These are phyloP conservation scores for Timema cristinae DNA, from an alignment of 2,888 invertebrate species.

Conservation along the genomic window DNA sequence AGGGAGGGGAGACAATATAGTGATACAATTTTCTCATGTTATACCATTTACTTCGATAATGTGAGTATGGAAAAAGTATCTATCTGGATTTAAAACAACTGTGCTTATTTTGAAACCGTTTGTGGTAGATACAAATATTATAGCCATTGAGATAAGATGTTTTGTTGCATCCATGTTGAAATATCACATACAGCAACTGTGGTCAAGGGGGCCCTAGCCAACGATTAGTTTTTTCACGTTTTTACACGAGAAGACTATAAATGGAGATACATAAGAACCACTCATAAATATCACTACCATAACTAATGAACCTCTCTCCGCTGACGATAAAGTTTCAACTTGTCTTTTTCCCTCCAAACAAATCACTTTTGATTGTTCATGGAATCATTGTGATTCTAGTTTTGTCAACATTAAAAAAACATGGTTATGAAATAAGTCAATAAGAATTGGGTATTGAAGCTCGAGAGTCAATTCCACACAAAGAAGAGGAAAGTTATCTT, in stretches of 20 bases:
- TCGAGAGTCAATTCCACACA: too few species aligned
- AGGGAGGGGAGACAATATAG: neutral
- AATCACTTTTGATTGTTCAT: neutral
- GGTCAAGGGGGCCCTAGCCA: neutral
- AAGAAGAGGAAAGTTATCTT: too few species aligned
- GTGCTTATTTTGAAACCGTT: neutral
- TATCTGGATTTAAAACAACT: neutral
- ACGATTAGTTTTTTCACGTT: neutral
- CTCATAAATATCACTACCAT: neutral
- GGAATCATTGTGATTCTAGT: slow-evolving; percentile 6
- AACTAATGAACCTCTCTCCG: neutral
- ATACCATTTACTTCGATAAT: neutral
- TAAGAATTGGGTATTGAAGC: too few species aligned
- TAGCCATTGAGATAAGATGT: neutral
- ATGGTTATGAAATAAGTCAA: too few species aligned
- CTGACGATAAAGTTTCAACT: neutral
- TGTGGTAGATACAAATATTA: neutral
- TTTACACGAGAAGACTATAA: neutral
- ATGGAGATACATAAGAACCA: neutral
- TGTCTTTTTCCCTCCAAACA: neutral
- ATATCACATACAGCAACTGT: neutral
- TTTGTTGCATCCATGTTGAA: neutral
- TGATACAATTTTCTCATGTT: neutral
- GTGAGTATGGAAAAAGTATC: neutral
- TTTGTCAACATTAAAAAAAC: neutral